phyloP scores from a whole-genome alignment of 2,113 vertebrate species.

The Capreolus pygargus region DNA sequence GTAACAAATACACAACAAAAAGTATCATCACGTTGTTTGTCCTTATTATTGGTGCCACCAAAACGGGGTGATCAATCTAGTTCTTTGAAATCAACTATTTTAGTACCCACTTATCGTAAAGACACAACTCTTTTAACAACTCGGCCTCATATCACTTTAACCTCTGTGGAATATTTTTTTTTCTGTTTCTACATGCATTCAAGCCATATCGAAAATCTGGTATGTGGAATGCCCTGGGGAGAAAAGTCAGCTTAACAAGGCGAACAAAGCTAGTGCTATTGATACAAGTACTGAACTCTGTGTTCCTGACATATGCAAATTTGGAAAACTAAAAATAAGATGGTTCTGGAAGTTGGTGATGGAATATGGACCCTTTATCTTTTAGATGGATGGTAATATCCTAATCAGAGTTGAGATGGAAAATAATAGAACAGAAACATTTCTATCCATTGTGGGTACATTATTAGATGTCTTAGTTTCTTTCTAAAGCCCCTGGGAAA shows the following conservation, averaged over 20 bases:
- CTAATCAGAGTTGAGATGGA: background rate
- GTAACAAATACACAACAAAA: background rate
- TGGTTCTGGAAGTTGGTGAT: background rate
- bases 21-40: background rate
- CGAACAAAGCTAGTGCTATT: background rate
- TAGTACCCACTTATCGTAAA: background rate
- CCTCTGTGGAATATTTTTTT: background rate
- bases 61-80: background rate
- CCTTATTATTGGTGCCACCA: background rate
- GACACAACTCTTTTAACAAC: background rate
- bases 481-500: background rate
- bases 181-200: background rate
- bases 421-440: background rate
- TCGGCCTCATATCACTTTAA: background rate
- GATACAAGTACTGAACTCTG: background rate
- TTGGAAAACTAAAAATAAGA: background rate
- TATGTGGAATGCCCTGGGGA: background rate
- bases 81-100: constrained; percentile 24
- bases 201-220: background rate
- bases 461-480: background rate
- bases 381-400: background rate
- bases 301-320: background rate
- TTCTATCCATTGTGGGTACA: background rate
- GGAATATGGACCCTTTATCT: background rate
- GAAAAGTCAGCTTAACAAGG: background rate